These are phyloP conservation scores for Exaiptasia diaphana DNA, from an alignment of 64 coral and sea anemone genomes.

Conservation along the genomic window DNA sequence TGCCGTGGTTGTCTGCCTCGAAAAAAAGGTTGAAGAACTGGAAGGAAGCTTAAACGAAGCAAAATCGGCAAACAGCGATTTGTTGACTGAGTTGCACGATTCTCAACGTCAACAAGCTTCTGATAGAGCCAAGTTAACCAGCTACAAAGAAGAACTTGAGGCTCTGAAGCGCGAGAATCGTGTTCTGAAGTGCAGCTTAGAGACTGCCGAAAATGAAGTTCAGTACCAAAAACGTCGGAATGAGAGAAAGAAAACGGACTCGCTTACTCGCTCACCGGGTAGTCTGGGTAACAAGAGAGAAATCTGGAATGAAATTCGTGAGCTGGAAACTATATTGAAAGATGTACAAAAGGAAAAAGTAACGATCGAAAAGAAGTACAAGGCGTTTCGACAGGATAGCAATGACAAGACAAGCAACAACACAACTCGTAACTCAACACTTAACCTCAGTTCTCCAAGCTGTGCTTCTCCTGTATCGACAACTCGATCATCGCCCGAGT, in stretches of 20 bases:
- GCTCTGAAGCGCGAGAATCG: conserved; percentile 71
- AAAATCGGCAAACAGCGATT: conserved; percentile 49
- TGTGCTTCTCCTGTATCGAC: not conserved
- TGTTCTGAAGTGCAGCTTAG: conserved; percentile 68
- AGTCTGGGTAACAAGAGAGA: conserved; percentile 69
- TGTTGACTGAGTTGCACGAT: conserved; percentile 69
- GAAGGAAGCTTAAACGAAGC: conserved; percentile 62
- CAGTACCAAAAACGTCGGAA: conserved; percentile 56
- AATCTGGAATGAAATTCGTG: conserved; percentile 86
- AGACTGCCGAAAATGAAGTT: conserved; percentile 70
- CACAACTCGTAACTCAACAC: conserved; percentile 33
- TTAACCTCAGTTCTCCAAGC: not conserved
- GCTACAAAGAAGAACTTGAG: conserved; percentile 80
- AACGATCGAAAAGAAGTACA: conserved; percentile 86
- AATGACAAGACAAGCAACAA: conserved; percentile 26
- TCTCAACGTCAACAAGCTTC: conserved; percentile 66
- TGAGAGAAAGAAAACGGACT: conserved; percentile 27
- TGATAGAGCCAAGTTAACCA: conserved; percentile 62
- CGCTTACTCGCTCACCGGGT: not conserved
- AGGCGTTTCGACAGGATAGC: conserved; percentile 66
- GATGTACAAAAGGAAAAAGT: conserved; percentile 84
- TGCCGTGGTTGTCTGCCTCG: conserved; percentile 58
- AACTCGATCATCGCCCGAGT: not conserved
- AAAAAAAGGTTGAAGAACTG: conserved; percentile 66
- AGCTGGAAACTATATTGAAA: conserved; percentile 82